Percentiles rank a stretch among this genome's conserved stretches.
phyloP scores from a whole-genome alignment of 2,888 invertebrate species.

The Matsumyia berberina region DNA sequence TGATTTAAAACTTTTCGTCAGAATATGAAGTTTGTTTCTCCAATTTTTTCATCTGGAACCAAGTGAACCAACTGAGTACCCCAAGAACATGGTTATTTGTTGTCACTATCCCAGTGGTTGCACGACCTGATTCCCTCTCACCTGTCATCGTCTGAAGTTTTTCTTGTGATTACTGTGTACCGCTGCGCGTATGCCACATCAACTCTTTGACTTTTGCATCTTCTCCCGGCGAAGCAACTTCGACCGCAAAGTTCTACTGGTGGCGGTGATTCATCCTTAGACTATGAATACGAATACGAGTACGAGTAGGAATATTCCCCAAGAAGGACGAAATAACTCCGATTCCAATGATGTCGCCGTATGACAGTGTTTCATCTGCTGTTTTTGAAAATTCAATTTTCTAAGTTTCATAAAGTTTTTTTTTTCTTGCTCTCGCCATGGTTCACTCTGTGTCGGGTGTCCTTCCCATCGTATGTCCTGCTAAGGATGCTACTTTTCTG shows the following conservation, averaged over 20 bases:
- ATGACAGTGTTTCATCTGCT: slow-evolving; percentile 30
- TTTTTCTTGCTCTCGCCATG: background rate
- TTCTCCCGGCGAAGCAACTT: slow-evolving; percentile 15
- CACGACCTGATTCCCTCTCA: background rate
- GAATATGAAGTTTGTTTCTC: background rate
- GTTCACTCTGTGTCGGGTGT: background rate
- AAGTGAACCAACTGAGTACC: background rate
- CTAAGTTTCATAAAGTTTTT: slow-evolving; percentile 58
- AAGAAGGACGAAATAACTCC: slow-evolving; percentile 15
- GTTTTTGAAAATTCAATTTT: slow-evolving; percentile 68
- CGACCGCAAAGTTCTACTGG: background rate
- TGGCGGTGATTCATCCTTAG: background rate
- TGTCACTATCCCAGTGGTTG: background rate
- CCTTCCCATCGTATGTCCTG: slow-evolving; percentile 35
- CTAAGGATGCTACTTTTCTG: slow-evolving; percentile 51
- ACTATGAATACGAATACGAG: slow-evolving; percentile 1
- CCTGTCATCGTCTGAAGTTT: slow-evolving; percentile 9
- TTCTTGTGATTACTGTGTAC: background rate
- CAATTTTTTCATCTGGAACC: background rate
- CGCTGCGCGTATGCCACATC: background rate
- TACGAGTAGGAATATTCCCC: too few species aligned
- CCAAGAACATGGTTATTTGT: background rate
- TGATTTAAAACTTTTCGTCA: slow-evolving; percentile 14
- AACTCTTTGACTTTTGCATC: background rate
- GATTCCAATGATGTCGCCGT: background rate